phyloP scores from a whole-genome alignment of 2,113 vertebrate genomes.

The Panthera leo region DNA sequence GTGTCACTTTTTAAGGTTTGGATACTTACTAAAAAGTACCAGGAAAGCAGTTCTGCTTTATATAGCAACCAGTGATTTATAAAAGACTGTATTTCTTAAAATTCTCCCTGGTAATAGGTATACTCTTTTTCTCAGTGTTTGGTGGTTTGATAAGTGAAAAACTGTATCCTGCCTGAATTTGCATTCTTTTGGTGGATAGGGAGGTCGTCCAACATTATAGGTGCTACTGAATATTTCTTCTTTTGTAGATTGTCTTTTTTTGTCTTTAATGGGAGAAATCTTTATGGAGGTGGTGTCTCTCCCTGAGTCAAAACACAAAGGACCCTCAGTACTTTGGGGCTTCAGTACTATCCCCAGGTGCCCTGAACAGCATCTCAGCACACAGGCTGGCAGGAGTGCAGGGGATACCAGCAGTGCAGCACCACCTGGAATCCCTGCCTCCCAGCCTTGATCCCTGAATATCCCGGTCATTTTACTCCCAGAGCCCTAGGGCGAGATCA shows the following conservation, averaged over 20 bases:
- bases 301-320: background rate
- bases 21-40: background rate
- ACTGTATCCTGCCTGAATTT: background rate
- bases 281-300: background rate
- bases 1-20: background rate
- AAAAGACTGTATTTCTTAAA: background rate
- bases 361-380: background rate
- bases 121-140: background rate
- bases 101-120: background rate
- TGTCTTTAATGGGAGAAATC: background rate
- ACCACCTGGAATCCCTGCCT: background rate
- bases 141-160: background rate
- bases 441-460: background rate
- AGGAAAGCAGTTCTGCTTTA: background rate
- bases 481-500: background rate
- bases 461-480: background rate
- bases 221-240: background rate
- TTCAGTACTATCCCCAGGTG: background rate
- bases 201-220: rapidly evolving
- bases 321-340: background rate
- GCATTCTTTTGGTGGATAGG: background rate
- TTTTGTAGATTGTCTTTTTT: background rate
- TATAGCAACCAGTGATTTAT: background rate
- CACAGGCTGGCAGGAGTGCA: background rate
- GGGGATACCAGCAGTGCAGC: no score